phyloP scores from a whole-genome alignment of 2,797 vertebrate genomes.

The Brachymystax lenok region DNA sequence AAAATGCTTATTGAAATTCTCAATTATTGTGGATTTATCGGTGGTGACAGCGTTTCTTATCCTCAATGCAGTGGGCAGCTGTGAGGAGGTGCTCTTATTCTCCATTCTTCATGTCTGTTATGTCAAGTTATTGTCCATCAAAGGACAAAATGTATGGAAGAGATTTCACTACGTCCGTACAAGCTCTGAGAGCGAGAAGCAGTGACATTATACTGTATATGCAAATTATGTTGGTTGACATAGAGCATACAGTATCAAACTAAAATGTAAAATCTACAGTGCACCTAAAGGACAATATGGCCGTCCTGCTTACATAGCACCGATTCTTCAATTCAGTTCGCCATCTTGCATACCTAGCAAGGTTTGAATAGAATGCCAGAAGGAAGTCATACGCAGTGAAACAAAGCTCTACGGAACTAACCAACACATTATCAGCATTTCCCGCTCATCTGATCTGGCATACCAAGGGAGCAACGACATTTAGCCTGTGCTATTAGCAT shows the following conservation, averaged over 20 bases:
- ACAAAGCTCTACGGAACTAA: not conserved
- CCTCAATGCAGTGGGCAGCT: too few relatives aligned
- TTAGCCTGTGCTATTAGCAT: not conserved
- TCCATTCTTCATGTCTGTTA: not conserved
- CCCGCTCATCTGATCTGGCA: not conserved
- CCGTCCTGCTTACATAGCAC: conserved; percentile 12
- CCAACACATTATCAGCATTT: not conserved
- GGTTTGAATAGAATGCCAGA: conserved; percentile 37
- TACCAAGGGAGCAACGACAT: conserved; percentile 9
- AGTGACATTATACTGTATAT: not conserved
- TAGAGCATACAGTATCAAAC: not conserved
- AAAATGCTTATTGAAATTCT: too few relatives aligned
- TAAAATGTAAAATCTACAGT: not conserved
- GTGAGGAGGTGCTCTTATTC: too few relatives aligned
- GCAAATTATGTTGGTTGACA: not conserved
- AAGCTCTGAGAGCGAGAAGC: not conserved
- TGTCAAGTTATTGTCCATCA: not conserved
- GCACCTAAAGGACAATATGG: not conserved
- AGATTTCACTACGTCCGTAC: not conserved
- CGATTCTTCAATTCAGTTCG: conserved; percentile 4
- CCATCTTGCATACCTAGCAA: conserved; percentile 12
- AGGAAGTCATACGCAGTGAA: not conserved
- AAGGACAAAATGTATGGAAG: not conserved
- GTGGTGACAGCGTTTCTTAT: too few relatives aligned
- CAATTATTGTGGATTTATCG: too few relatives aligned